Base-by-base conservation (phyloP, 2,113 vertebrate genomes). In the Gallinago undulata region DNA sequence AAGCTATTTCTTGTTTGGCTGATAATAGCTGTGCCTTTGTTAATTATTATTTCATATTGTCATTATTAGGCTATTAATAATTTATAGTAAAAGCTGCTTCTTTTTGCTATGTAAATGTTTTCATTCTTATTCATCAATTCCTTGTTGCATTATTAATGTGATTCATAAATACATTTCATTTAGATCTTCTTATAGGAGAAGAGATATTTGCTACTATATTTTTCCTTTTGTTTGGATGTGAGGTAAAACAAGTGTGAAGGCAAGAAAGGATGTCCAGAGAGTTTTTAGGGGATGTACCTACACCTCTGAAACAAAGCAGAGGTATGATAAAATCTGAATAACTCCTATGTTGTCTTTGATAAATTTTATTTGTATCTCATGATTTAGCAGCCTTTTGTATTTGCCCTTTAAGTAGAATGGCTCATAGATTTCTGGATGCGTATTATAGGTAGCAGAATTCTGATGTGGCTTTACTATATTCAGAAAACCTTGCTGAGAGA, bases 31-130 rank as follows among this genome's bases (percentile, higher is more conserved):
- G 64, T 85, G 78, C 75, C 72, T 96, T 94, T 91, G 91, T 97
- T 97, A 97, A 97, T 97, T 97, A 97, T 97, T 97, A 96, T 97
- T 97, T 97, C 95, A 97, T 96, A 94, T 87, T 93, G 92, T 94
- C 92, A 94, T 96, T 96, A 97, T 97, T 97, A 97, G 96, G 66
- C 81, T 56, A 96, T 97, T 97, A 97, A 97, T 97, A 96, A 96
- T 96, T 92, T 85, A 97, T 86, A 84, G 80, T 96, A 96, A 93
- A 96, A 82, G 77, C 53, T 74, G 64, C 69, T 86, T 56, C 93
- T 95, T 95, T 92, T 93, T 89, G 89, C 84, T 93, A 62, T 89
- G 93, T 96, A 96, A 95, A 97, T 97, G 69, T 96, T 96, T 97
- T 94, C 66, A 93, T 95, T 97, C 80, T 77, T 87, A 90, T 94